Base-by-base conservation (phyloP, 2,888 invertebrate species). In the Tachystola acroxantha region DNA sequence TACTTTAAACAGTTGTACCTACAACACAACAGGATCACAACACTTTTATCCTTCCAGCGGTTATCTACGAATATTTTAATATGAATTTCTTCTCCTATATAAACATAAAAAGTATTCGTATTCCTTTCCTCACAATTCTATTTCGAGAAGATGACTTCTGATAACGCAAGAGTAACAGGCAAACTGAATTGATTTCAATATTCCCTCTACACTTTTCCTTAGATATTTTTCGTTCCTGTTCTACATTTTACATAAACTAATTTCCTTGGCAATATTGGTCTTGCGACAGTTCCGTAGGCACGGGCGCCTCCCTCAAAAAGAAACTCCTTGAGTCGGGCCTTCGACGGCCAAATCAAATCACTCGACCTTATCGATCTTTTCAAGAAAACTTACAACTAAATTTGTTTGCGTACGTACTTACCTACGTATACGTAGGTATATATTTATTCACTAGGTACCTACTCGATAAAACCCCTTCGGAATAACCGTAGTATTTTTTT, bases 171-270 rank as follows among this genome's bases (percentile, higher is more conserved):
- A 65, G 69, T 64, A 65, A 69, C 62, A 62, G 57, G 58, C 64
- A 72, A 76, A 71, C 70, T 64, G 72, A 74, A 71, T 77, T 74
- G 74, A 75, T 77, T 78, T 64, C 77, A 74, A 75, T 79, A 78
- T 78, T 75, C 74, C 66, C 58, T 67, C 58, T 70, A 65, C 73
- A 73, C 68, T 81, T 79, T 75, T 73, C 70, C 71, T 69, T 58
- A 60, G 75, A 77, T 77, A 80, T 80, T 85, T 77, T 80, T 78
- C 76, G 71, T 71, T 79, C 68, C 76, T 76, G 79, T 79, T 82
- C 81, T 81, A 81, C 80, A 82, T 85, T 85, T 84, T 84, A 79
- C 81, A 82, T 86, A 86, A 86, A 85, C 85, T 85, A 84, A 86
- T 86, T 86, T 85, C 82, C 85, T 78, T 64, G 67, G 76, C 82